phyloP scores from a whole-genome alignment of 1,140 invertebrate species.

The Gryllus bimaculatus region DNA sequence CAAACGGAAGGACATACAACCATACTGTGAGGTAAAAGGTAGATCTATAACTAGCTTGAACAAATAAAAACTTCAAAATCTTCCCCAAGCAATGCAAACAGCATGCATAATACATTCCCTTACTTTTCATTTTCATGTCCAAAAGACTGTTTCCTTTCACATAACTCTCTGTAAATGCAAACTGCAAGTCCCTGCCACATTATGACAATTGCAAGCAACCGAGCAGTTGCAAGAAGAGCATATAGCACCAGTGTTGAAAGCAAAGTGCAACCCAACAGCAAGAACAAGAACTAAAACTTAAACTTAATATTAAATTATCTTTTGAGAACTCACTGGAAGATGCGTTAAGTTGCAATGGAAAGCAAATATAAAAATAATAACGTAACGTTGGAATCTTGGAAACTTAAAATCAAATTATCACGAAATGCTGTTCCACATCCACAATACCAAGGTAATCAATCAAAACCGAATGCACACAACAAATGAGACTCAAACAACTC shows the following conservation, averaged over 20 bases:
- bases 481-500: background rate
- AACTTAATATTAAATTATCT: background rate
- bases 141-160: too few species aligned
- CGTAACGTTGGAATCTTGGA: background rate
- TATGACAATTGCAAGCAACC: too few species aligned
- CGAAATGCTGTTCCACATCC: background rate
- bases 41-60: too few species aligned
- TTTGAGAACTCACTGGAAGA: background rate
- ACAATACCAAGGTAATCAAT: background rate
- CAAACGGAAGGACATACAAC: too few species aligned
- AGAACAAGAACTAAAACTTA: background rate
- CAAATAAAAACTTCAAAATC: too few species aligned
- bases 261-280: slow-evolving; percentile 9
- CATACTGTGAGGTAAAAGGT: too few species aligned
- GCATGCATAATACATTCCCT: too few species aligned
- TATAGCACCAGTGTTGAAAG: background rate
- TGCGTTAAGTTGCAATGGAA: slow-evolving; percentile 4
- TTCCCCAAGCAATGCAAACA: too few species aligned
- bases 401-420: background rate
- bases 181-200: too few species aligned
- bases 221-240: background rate
- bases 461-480: background rate
- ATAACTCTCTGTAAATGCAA: too few species aligned
- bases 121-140: too few species aligned
- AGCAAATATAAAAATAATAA: slow-evolving; percentile 2